phyloP scores from a whole-genome alignment of 2,797 vertebrate species.

The Sciurus vulgaris region DNA sequence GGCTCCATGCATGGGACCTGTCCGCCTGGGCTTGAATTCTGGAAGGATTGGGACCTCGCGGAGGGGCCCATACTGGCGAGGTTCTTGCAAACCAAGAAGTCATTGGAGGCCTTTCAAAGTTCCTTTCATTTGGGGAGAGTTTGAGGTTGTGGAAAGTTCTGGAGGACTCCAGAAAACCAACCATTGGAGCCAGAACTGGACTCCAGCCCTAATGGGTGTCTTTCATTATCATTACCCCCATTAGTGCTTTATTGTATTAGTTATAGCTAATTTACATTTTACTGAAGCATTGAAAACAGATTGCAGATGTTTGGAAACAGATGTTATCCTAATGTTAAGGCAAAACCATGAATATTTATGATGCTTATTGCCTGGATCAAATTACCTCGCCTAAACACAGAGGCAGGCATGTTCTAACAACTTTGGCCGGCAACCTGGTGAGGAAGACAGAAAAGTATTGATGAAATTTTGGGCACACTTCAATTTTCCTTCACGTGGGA shows the following conservation, averaged over 20 bases:
- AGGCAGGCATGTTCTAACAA: constrained; percentile 84
- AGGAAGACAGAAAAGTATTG: constrained; percentile 86
- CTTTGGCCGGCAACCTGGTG: constrained; percentile 83
- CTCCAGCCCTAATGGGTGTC: constrained; percentile 86
- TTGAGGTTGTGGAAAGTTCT: constrained; percentile 75
- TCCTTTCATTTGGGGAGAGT: constrained; percentile 36
- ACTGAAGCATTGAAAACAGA: constrained; percentile 95
- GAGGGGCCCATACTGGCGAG: neutral
- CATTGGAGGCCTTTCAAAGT: constrained; percentile 20
- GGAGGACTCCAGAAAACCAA: constrained; percentile 74
- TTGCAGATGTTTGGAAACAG: constrained; percentile 96
- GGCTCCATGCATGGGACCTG: neutral
- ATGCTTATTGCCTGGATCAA: constrained; percentile 91
- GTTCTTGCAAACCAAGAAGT: neutral
- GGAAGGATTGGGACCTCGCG: too few relatives aligned
- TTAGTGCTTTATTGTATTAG: constrained; percentile 92
- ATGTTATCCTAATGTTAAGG: constrained; percentile 95
- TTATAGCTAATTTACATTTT: constrained; percentile 92
- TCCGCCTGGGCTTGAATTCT: too few relatives aligned
- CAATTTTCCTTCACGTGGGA: constrained; percentile 82
- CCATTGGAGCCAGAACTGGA: constrained; percentile 66
- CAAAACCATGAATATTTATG: constrained; percentile 97
- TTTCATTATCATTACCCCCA: constrained; percentile 92
- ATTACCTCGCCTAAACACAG: constrained; percentile 88
- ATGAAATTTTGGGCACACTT: constrained; percentile 80